Conservation (phyloP, 2,113 vertebrate genomes). For the Chionomys nivalis region DNA sequence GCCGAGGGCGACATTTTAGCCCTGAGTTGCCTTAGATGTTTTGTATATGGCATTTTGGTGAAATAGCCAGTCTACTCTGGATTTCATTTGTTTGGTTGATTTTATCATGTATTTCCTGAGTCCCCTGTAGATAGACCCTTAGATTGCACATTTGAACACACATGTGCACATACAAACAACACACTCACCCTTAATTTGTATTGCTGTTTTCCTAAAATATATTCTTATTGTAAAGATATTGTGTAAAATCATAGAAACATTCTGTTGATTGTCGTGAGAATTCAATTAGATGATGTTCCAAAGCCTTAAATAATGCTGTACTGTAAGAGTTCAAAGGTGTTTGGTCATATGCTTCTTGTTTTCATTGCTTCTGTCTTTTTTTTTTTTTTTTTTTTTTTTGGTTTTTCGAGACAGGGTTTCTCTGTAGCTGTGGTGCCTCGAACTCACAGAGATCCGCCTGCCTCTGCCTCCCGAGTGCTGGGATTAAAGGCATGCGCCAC, state of each 20-base stretch:
- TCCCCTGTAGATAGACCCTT: background rate
- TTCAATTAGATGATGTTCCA: slow-evolving; percentile 24
- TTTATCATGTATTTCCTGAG: slow-evolving; percentile 20
- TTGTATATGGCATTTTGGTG: background rate
- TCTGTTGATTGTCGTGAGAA: background rate
- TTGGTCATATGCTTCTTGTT: background rate
- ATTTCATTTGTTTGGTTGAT: background rate
- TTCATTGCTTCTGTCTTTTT: slow-evolving; percentile 29
- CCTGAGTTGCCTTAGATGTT: background rate
- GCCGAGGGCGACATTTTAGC: background rate
- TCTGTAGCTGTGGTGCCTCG: no score
- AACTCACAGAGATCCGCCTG: no score
- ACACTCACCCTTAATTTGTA: background rate
- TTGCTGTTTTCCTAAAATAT: background rate
- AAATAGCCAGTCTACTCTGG: background rate
- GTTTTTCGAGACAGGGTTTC: no score
- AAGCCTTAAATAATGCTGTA: background rate
- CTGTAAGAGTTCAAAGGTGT: background rate
- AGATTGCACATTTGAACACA: background rate
- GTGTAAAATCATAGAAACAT: background rate
- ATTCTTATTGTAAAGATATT: background rate
- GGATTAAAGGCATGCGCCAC: no score
- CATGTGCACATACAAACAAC: background rate
- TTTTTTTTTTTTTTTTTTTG: no score
- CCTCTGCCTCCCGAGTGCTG: no score